Conservation (phyloP, 2,797 vertebrate genomes). For the Muraenolepis orangiensis region DNA sequence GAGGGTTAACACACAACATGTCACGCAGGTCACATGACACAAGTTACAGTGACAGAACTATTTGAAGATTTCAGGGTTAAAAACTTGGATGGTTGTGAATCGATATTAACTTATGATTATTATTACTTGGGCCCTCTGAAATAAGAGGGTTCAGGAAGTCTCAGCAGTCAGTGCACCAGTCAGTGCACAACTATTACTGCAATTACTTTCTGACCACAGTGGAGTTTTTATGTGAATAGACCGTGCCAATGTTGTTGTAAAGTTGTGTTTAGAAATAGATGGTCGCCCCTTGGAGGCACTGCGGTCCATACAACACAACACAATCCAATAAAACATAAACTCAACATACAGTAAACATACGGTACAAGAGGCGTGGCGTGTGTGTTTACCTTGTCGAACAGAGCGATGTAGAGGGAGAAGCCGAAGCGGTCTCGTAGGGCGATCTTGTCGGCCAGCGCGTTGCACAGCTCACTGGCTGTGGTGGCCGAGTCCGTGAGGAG, state of each 20-base stretch:
- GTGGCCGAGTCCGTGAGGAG: constrained; percentile 93
- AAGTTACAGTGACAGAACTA: too few relatives aligned
- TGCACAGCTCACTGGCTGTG: constrained; percentile 91
- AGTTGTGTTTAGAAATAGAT: too few relatives aligned
- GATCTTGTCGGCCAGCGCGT: constrained; percentile 89
- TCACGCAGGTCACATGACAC: too few relatives aligned
- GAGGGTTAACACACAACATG: too few relatives aligned
- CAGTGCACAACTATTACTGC: background rate
- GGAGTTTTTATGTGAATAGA: background rate
- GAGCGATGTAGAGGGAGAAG: constrained; percentile 95
- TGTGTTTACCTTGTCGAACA: constrained; percentile 93
- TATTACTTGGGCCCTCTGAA: too few relatives aligned
- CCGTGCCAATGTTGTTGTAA: too few relatives aligned
- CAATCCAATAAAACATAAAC: background rate
- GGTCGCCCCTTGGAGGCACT: too few relatives aligned
- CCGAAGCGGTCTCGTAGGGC: constrained; percentile 88
- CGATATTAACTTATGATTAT: too few relatives aligned
- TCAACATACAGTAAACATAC: background rate
- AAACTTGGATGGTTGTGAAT: too few relatives aligned
- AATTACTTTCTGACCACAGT: background rate
- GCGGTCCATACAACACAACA: background rate
- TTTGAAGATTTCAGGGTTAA: too few relatives aligned
- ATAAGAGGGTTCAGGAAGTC: too few relatives aligned
- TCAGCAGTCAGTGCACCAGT: background rate
- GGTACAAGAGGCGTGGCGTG: background rate